Base-by-base conservation (phyloP, 2,888 invertebrate species). In the Adelognathus sp. region DNA sequence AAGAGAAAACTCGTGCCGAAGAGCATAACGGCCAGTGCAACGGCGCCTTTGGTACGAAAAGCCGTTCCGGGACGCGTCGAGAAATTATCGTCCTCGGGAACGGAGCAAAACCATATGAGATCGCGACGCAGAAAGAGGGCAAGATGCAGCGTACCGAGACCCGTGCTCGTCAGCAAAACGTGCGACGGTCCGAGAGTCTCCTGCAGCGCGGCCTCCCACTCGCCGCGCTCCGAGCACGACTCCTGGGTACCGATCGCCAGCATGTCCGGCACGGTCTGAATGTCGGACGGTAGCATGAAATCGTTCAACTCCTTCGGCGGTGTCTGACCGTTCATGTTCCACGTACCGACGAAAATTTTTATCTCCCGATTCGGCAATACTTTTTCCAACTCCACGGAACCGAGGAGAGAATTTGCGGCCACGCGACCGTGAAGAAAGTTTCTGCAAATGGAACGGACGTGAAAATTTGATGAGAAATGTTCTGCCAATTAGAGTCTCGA, bases 1-100 rank as follows among this genome's bases (percentile, higher is more conserved):
- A 99, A 98, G 3, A 99, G 93, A 91, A 98, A 97, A 9, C 98
- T 97, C 0, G 98, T 98, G 11, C 99, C 99, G 89, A 99, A 99
- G 2, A 99, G 92, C 83, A 96, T 96, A 87, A 99, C 97, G 2
- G 96, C 96, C 86, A 98, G 95, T 0, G 97, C 98, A 0, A 99
- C 96, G 0, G 98, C 98, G 3, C 99, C 99, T 92, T 99, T 99
- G 27, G 99, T 97, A 76, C 96, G 94, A 89, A 97, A 97, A 0
- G 97, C 97, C 5, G 97, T 96, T 0, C 98, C 98, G 0, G 98
- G 96, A 84, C 98, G 93, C 0, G 98, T 97, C 1, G 98, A 97
- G 78, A 97, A 93, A 85, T 95, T 95, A 0, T 96, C 95, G 84
- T 98, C 98, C 92, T 98, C 98, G 0, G 98, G 96, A 0, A 97